These are phyloP conservation scores for Chromoteleia sp. DNA, from an alignment of 2,888 invertebrate species.

Conservation along the genomic window DNA sequence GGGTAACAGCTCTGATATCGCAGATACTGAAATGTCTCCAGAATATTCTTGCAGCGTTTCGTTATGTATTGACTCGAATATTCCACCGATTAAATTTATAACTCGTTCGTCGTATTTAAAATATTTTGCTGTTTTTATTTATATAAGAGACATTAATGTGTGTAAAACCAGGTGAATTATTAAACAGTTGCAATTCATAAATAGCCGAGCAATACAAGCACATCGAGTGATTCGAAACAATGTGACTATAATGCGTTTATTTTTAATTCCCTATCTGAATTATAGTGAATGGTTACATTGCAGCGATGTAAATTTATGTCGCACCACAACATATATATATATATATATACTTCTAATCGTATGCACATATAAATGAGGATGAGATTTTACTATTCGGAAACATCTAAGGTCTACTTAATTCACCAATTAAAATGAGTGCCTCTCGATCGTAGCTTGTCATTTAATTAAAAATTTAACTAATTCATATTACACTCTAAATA, in stretches of 20 bases:
- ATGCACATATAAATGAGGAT: conserved; percentile 31
- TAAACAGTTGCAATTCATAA: no score
- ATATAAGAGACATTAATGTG: neutral
- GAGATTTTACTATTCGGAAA: neutral
- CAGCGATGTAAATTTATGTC: conserved; percentile 31
- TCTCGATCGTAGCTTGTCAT: neutral
- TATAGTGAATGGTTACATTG: conserved; percentile 20
- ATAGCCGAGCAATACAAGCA: no score
- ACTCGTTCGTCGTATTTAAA: neutral
- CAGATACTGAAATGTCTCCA: neutral
- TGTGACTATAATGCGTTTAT: neutral
- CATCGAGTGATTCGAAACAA: neutral
- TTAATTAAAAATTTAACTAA: neutral
- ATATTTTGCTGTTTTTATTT: neutral
- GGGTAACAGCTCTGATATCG: conserved; percentile 5
- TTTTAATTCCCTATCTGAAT: conserved; percentile 10
- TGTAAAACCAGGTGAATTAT: neutral
- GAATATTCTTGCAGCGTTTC: conserved; percentile 14
- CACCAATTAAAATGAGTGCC: no score
- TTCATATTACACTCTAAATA: neutral
- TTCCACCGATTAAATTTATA: conserved; percentile 4
- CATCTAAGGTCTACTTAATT: neutral
- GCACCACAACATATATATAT: conserved; percentile 11
- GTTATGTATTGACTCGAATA: neutral
- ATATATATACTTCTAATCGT: conserved; percentile 15